A percentile compares a stretch with the other conserved stretches of the same genome.
Conservation (phyloP, 1,140 invertebrate genomes). For the Tetragonula clypearis region DNA sequence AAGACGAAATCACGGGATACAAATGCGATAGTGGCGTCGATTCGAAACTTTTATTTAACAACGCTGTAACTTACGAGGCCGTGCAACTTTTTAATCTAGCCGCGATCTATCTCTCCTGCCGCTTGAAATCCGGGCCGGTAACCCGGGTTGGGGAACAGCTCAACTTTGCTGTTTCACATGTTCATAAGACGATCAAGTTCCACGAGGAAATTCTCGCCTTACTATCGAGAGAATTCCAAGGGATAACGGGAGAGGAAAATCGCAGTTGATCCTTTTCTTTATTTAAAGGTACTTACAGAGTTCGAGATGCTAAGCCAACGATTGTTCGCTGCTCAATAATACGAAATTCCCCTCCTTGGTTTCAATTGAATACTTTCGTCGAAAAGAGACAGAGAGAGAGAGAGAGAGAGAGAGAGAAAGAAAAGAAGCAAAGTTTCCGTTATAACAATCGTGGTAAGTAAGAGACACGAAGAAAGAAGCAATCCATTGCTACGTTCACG, state of each 20-base stretch:
- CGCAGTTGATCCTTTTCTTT: constrained; percentile 52
- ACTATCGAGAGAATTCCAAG: constrained; percentile 27
- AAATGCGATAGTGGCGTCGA: background rate
- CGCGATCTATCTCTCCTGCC: background rate
- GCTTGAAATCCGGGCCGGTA: background rate
- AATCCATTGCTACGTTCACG: background rate
- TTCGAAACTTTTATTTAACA: background rate
- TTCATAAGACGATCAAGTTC: constrained; percentile 40
- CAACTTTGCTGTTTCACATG: constrained; percentile 28
- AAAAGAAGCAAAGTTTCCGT: background rate
- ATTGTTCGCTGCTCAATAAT: constrained; percentile 20
- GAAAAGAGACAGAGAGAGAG: no score
- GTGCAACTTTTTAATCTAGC: constrained; percentile 3
- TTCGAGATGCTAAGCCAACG: constrained; percentile 26
- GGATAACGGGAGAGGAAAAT: constrained; percentile 34
- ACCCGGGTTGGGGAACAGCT: background rate
- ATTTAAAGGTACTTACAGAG: constrained; percentile 45
- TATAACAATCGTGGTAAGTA: background rate
- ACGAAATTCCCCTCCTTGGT: constrained; percentile 13
- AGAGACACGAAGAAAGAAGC: background rate
- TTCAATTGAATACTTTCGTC: background rate
- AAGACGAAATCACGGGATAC: background rate
- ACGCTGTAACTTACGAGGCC: background rate
- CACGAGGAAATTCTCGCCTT: constrained; percentile 30
- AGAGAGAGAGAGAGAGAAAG: no score